Evolutionary conservation across 2,797 vertebrate genomes (phyloP), one percentile per base, ranked within the genome.

Genomic region (Buphagus erythrorhynchus): DNA sequence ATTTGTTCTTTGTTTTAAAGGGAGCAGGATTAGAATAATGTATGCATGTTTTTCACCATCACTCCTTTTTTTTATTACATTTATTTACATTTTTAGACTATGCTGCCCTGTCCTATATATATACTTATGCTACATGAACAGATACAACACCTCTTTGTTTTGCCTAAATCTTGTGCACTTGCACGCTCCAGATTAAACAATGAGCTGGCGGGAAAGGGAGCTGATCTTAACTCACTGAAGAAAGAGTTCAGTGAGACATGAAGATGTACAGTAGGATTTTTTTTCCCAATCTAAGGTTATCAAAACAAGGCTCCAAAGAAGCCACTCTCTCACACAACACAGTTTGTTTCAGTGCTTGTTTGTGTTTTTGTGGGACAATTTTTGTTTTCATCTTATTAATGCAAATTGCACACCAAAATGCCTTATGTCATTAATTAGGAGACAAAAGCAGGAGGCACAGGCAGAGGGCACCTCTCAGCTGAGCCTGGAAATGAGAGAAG

Each of bases 161-260:
- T 86, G 57, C 61, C 43, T 75, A 77, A 51, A 80, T 93, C 62
- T 83, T 80, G 76, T 83, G 71, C 43, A 69, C 38, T 83, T 68
- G 40, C 72, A 86, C 0, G 0, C 26, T 79, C 46, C 65, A 19
- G 63, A 79, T 58, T 54, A 94, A 80, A 94, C 71, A 95, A 59
- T 43, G 24, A 65, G n/a, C 59, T 80, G 82, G 25, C 6, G 8
- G 90, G 74, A 90, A 95, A 90, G 35, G 65, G 79, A 93, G 36
- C n/a, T 72, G 72, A 86, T 91, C 85, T 87, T 73, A 91, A 54
- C 63, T 71, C 61, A 40, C 13, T 16, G 55, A 92, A 93, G 75
- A 97, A 97, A 79, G 83, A 92, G 87, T 63, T 95, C 93, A 95
- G 71, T 45, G 88, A 94, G 90, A 95, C 95, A 95, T 86, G 86